phyloP scores from a whole-genome alignment of 2,888 invertebrate species.

The Carpatolechia fugitivella region DNA sequence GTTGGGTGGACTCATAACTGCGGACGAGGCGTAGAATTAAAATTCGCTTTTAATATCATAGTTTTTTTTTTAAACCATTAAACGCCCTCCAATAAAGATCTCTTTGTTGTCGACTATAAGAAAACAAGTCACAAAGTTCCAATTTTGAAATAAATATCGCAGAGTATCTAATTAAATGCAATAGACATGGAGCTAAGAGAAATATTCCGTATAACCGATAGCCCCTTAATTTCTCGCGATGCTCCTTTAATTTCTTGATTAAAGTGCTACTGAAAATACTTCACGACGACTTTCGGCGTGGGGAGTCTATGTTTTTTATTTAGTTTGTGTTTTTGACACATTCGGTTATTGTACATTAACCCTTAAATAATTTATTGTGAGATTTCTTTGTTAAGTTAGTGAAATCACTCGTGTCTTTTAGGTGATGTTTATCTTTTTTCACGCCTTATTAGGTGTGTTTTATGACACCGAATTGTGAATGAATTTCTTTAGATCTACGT shows the following conservation, averaged over 20 bases:
- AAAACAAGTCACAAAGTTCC: no score
- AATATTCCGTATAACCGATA: no score
- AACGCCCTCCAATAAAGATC: no score
- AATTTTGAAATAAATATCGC: no score
- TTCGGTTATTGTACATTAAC: neutral
- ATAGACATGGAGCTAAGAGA: no score
- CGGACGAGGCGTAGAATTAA: no score
- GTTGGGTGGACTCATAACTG: no score
- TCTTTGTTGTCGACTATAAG: no score
- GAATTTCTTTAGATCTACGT: neutral
- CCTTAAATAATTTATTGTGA: slow-evolving; percentile 1
- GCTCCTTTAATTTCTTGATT: slow-evolving; percentile 1
- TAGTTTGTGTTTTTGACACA: neutral
- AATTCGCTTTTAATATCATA: no score
- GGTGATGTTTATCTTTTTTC: neutral
- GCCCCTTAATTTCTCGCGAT: neutral
- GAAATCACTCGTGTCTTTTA: neutral
- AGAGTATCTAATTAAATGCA: no score
- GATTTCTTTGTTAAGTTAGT: neutral
- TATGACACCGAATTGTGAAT: neutral
- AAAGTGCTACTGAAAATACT: slow-evolving; percentile 3
- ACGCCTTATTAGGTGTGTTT: neutral
- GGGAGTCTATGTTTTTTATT: no score
- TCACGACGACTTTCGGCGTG: neutral
- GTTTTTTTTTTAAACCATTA: no score